These are phyloP conservation scores for Omphaloscelis lunosa DNA, from an alignment of 2,888 invertebrate genomes.

Conservation along the genomic window DNA sequence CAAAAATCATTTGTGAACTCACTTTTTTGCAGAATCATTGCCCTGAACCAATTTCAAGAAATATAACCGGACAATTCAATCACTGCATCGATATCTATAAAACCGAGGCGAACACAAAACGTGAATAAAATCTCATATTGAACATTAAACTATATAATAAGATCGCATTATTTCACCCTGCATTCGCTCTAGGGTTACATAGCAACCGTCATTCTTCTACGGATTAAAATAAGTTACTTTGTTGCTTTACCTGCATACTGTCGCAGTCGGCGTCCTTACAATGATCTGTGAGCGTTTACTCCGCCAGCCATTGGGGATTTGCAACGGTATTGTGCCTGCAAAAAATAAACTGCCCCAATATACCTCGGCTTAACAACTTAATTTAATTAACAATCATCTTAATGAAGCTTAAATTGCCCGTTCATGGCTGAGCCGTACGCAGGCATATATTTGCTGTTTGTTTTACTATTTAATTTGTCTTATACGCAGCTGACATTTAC, in stretches of 20 bases:
- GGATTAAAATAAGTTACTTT: conserved; percentile 85
- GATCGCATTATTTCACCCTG: conserved; percentile 76
- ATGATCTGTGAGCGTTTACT: conserved; percentile 47
- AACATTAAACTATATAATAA: conserved; percentile 65
- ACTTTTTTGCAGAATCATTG: background rate
- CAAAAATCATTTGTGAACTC: background rate
- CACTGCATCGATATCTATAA: conserved; percentile 60
- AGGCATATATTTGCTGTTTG: conserved; percentile 29
- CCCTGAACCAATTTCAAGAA: background rate
- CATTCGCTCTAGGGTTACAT: conserved; percentile 77
- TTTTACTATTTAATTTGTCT: conserved; percentile 41
- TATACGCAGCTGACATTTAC: conserved; percentile 29
- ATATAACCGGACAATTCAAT: conserved; percentile 32
- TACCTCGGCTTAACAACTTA: conserved; percentile 47
- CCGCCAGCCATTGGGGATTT: conserved; percentile 67
- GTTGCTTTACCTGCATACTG: conserved; percentile 76
- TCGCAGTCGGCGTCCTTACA: conserved; percentile 60
- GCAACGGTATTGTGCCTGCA: conserved; percentile 66
- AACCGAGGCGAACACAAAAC: conserved; percentile 44
- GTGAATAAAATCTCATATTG: conserved; percentile 57
- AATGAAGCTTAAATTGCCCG: conserved; percentile 55
- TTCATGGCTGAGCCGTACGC: conserved; percentile 34
- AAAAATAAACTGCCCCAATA: conserved; percentile 59
- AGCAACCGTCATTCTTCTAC: conserved; percentile 78
- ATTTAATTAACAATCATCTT: conserved; percentile 62